Evolutionary conservation across 2,113 vertebrate genomes (phyloP).

Genomic region (Scopus umbretta): DNA sequence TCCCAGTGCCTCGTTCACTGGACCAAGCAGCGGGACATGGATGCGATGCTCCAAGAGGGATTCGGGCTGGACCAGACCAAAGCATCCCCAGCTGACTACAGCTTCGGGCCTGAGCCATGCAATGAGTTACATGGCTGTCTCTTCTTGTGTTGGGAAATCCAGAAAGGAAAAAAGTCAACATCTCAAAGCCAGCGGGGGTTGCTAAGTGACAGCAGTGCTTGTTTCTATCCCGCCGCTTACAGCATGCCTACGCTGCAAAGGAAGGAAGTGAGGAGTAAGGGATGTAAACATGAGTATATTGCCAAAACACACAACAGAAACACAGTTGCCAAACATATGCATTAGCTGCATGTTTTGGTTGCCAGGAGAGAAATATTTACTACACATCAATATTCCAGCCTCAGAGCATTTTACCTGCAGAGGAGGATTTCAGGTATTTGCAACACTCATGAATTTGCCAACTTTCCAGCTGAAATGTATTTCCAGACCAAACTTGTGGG

Average conservation of each 20-base stretch:
- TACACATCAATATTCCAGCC: background rate
- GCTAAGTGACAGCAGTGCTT: slow-evolving; percentile 46
- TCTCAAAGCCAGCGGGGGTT: background rate
- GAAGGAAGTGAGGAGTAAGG: slow-evolving; percentile 34
- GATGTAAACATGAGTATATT: slow-evolving; percentile 9
- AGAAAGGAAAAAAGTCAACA: background rate
- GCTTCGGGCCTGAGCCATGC: background rate
- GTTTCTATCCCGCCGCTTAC: background rate
- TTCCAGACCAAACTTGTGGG: background rate
- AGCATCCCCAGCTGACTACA: background rate
- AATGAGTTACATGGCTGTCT: accelerated
- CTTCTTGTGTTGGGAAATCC: background rate
- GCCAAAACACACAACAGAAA: background rate
- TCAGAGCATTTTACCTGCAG: background rate
- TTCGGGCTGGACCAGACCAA: background rate
- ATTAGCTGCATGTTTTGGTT: background rate
- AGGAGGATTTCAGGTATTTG: background rate
- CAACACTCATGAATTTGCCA: background rate
- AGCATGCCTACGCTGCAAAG: background rate
- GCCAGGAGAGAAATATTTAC: background rate
- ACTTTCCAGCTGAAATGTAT: background rate
- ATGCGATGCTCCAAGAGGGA: accelerated
- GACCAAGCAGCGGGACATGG: accelerated
- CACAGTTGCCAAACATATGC: background rate
- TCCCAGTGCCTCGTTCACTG: background rate